phyloP scores from a whole-genome alignment of 2,797 vertebrate genomes.

The Fundulus diaphanus region DNA sequence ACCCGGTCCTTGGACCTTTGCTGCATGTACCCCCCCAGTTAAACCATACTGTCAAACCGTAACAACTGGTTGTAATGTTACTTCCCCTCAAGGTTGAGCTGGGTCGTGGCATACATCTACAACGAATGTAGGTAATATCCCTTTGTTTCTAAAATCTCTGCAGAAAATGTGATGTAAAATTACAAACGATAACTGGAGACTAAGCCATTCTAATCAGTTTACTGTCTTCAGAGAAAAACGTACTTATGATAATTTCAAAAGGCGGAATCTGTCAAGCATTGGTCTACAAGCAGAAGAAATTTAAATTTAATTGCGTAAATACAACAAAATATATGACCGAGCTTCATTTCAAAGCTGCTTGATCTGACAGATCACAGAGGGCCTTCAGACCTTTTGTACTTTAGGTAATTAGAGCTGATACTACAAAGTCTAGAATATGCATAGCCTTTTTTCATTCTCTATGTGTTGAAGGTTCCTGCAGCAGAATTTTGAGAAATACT shows the following conservation, averaged over 20 bases:
- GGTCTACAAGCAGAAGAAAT: background rate
- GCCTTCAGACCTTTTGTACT: background rate
- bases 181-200: background rate
- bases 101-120: too few relatives aligned
- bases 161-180: background rate
- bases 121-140: background rate
- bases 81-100: too few relatives aligned
- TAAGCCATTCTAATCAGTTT: background rate
- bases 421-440: background rate
- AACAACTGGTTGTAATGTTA: too few relatives aligned
- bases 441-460: constrained; percentile 7
- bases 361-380: background rate
- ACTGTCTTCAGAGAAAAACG: background rate
- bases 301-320: background rate
- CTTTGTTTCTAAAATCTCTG: background rate
- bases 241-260: background rate
- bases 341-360: background rate
- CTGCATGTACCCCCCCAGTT: too few relatives aligned
- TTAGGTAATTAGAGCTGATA: constrained; percentile 21
- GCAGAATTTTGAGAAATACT: constrained; percentile 41
- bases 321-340: background rate
- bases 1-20: too few relatives aligned
- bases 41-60: too few relatives aligned
- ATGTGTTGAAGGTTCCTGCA: constrained; percentile 30
- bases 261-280: background rate